Evolutionary conservation across 2,888 invertebrate species (phyloP), one percentile per base, ranked within the genome.

Genomic region (Cataglyphis livida): DNA sequence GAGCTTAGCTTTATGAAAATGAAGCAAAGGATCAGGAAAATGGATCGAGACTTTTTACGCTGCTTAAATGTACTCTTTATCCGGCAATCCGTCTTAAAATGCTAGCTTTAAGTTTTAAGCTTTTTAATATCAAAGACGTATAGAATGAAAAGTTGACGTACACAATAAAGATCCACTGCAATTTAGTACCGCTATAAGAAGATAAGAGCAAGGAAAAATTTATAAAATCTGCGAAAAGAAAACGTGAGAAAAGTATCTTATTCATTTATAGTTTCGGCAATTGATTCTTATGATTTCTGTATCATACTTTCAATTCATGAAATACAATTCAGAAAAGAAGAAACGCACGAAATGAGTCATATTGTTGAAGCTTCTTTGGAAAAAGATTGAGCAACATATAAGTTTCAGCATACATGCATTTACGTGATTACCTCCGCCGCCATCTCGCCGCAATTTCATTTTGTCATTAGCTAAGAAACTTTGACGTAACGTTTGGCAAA

Each of bases 91-190:
- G 28, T 28, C 38, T 54, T 38, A 66, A 76, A 76, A 76, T 1
- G 66, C 54, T 44, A 41, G n/a, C 25, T 25, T 25, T 25, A 25
- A 25, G 25, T 25, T 28, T 76, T 76, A 76, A 66, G 28, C 66
- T 76, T 57, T 66, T 41, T 54, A n/a, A 76, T 76, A 76, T 65
- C 76, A 76, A 57, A 66, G 21, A 9, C 54, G n/a, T 51, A 18
- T 65, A 25, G 25, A 65, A n/a, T 28, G 12, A 7, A 51, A 75
- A 21, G 21, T 64, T 51, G 32, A n/a, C 18, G 51, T 64, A 38
- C n/a, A 59, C 6, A 18, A 38, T n/a, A 65, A 12, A n/a, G 76
- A 57, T 65, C 54, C 38, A 41, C 41, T 76, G 51, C 76, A 76
- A 41, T 35, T n/a, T 66, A n/a, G 65, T 18, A 7, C 1, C 48